Conservation (phyloP, 1,140 invertebrate species). For the Intoshia linei region DNA sequence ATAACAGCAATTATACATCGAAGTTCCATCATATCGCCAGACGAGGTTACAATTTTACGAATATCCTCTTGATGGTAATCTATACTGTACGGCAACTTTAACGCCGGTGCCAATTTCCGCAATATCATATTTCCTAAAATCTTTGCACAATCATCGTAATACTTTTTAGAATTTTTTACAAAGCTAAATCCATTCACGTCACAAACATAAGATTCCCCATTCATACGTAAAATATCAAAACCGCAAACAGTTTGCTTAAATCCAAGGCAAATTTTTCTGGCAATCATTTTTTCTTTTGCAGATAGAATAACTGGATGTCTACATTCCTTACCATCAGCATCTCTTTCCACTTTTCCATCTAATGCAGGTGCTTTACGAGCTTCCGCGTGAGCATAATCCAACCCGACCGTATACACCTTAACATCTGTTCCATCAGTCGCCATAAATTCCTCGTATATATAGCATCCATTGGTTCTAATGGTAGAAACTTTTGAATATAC, state of each 20-base stretch:
- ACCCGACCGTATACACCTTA: slow-evolving; percentile 64
- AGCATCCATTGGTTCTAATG: slow-evolving; percentile 75
- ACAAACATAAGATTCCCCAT: slow-evolving; percentile 88
- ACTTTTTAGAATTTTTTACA: slow-evolving; percentile 95
- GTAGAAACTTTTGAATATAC: slow-evolving; percentile 82
- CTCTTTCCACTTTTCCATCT: slow-evolving; percentile 73
- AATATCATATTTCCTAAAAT: slow-evolving; percentile 66
- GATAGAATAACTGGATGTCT: slow-evolving; percentile 84
- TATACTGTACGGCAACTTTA: slow-evolving; percentile 79
- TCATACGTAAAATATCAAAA: slow-evolving; percentile 80
- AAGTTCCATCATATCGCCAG: slow-evolving; percentile 96
- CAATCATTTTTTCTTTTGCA: slow-evolving; percentile 91
- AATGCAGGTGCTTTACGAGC: slow-evolving; percentile 83
- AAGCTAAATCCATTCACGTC: slow-evolving; percentile 99
- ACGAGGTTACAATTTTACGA: slow-evolving; percentile 86
- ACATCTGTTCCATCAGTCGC: slow-evolving; percentile 85
- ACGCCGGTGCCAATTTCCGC: slow-evolving; percentile 53
- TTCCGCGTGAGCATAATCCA: slow-evolving; percentile 94
- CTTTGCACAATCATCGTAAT: slow-evolving; percentile 95
- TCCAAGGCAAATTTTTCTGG: slow-evolving; percentile 72
- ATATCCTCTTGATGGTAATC: slow-evolving; percentile 86
- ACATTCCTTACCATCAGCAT: slow-evolving; percentile 89
- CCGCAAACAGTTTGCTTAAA: slow-evolving; percentile 97
- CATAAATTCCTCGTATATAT: slow-evolving; percentile 99
- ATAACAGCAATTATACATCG: slow-evolving; percentile 90